These are phyloP conservation scores for Caenorhabditis panamensis DNA, from an alignment of 2,888 invertebrate species.

Conservation along the genomic window DNA sequence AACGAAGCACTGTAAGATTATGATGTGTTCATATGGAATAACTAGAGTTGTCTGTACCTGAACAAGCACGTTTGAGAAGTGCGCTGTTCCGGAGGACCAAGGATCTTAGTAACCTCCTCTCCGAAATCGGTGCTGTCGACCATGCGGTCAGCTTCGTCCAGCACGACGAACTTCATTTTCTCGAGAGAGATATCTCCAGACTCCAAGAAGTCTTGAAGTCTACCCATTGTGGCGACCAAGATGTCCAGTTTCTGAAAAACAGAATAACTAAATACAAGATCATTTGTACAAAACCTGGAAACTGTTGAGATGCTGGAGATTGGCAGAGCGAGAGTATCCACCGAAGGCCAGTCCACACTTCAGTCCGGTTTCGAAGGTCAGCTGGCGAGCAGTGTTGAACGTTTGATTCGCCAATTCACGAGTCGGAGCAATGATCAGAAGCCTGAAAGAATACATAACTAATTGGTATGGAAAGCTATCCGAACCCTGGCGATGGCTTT, in stretches of 20 bases:
- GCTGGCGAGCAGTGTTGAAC: slow-evolving; percentile 38
- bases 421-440: slow-evolving; percentile 46
- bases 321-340: slow-evolving; percentile 36
- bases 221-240: slow-evolving; percentile 52
- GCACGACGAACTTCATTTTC: slow-evolving; percentile 49
- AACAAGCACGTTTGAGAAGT: slow-evolving; percentile 37
- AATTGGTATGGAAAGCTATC: not conserved
- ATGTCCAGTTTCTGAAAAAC: slow-evolving; percentile 40
- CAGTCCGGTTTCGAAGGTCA: slow-evolving; percentile 42
- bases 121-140: slow-evolving; percentile 47
- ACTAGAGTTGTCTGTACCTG: too few relatives aligned
- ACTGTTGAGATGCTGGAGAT: slow-evolving; percentile 40
- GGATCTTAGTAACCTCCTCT: slow-evolving; percentile 38
- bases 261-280: not conserved
- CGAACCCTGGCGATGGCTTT: slow-evolving; percentile 34
- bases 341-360: slow-evolving; percentile 46
- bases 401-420: slow-evolving; percentile 54
- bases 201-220: slow-evolving; percentile 41
- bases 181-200: slow-evolving; percentile 29
- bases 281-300: slow-evolving; percentile 1
- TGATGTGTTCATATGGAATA: too few relatives aligned
- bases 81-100: slow-evolving; percentile 31
- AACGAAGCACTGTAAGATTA: slow-evolving; percentile 52
- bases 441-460: slow-evolving; percentile 10
- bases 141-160: slow-evolving; percentile 60